phyloP scores from a whole-genome alignment of 2,113 vertebrate genomes.

The Meriones unguiculatus region DNA sequence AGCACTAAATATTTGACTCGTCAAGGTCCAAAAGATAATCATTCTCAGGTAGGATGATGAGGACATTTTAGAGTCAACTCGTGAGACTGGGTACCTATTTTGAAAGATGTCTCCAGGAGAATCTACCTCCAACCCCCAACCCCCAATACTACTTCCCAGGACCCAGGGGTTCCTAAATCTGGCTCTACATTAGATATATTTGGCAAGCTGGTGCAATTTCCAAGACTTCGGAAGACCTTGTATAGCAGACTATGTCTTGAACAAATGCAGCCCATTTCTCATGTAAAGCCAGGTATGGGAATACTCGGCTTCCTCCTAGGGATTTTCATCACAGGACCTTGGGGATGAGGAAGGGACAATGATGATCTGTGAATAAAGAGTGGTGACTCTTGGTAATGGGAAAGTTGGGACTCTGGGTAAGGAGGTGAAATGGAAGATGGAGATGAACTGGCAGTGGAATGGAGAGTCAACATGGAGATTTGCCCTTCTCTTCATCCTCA shows the following conservation, averaged over 20 bases:
- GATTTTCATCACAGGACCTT: conserved; percentile 72
- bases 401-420: not conserved
- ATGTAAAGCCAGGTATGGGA: not conserved
- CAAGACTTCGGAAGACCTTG: not conserved
- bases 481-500: conserved; percentile 71
- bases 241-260: not conserved
- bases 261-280: not conserved
- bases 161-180: conserved; percentile 20
- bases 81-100: not conserved
- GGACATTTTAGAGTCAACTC: not conserved
- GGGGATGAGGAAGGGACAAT: not conserved
- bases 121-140: not conserved
- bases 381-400: not conserved
- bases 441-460: conserved; percentile 21
- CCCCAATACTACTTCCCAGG: not conserved
- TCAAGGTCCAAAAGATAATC: not conserved
- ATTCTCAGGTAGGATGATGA: not conserved
- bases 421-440: conserved; percentile 20
- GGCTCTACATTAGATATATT: conserved; percentile 37
- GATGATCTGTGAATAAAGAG: not conserved
- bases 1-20: not conserved
- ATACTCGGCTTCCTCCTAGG: conserved; percentile 18
- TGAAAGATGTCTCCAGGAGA: conserved; percentile 49
- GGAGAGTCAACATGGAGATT: conserved; percentile 48
- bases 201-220: not conserved